Base-by-base conservation (phyloP, 2,797 vertebrate genomes). In the Poeciliopsis infans region DNA sequence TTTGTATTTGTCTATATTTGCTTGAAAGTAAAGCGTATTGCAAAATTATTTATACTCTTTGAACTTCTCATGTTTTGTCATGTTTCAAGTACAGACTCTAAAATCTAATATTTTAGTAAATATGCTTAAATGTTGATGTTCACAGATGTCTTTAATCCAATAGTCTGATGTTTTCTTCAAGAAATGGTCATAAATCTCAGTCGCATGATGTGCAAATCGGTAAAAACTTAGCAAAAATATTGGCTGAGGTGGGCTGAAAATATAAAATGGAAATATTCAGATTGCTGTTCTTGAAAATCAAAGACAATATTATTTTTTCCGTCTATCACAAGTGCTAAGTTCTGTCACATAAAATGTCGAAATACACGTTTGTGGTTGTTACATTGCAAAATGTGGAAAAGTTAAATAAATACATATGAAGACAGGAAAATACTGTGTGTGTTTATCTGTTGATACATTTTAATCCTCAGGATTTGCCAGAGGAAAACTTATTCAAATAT, bases 1-100 rank as follows among this genome's bases (percentile, higher is more conserved):
- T 85, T 79, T 86, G 78, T 73, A 78, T 74, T 72, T 59, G 28
- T 18, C 16, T 18, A 7, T 23, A 77, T 74, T 80, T 74, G 79
- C 80, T 81, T 77, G 61, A 83, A 71, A 78, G 81, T 78, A 82
- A 66, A 66, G 33, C 11, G 8, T 23, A 68, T 68, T 68, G 2
- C 18, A 41, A 41, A 41, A 25, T 23, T 23, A 68, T 20, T 5
- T 20, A 36, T 36, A 28, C 15, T 16, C 7, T 8, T 33, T 39
- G 20, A 68, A 41, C 64, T n/a, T 69, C 43, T 68, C 5, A 43
- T 25, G 13, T 45, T 43, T 25, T n/a, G 10, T n/a, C 39, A 69
- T n/a, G 10, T 43, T 68, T 43, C 8, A 66, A 20, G 3, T 20
- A 12, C n/a, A 57, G 1, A 28, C 55, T 57, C 31, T 16, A 16